Conservation (phyloP, 2,113 vertebrate genomes). For the Chelonoidis abingdonii region DNA sequence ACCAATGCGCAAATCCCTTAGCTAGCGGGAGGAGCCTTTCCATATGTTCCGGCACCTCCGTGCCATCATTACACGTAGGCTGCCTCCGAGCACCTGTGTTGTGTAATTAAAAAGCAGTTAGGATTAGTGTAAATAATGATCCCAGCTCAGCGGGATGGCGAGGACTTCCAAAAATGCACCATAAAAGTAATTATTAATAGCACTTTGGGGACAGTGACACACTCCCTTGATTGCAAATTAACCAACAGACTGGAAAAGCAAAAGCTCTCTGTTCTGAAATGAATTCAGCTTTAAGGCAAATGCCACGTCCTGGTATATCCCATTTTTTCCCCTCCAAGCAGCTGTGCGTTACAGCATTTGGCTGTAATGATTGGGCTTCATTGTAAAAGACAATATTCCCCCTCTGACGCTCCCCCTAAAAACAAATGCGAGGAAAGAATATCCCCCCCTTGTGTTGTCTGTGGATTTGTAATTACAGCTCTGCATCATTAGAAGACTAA, state of each 20-base stretch:
- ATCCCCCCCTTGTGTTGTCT: neutral
- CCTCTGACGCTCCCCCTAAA: neutral
- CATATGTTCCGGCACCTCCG: neutral
- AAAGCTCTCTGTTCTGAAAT: neutral
- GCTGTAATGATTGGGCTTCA: neutral
- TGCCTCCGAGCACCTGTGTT: slow-evolving; percentile 7
- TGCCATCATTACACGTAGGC: neutral
- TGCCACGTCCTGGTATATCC: fast-evolving
- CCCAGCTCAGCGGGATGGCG: neutral
- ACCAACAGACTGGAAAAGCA: neutral
- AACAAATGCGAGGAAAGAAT: neutral
- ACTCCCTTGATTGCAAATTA: neutral
- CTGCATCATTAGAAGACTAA: neutral
- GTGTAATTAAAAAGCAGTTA: slow-evolving; percentile 9
- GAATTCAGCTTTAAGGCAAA: fast-evolving
- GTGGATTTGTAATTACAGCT: neutral
- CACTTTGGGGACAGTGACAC: fast-evolving
- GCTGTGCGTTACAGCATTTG: neutral
- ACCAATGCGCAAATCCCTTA: neutral
- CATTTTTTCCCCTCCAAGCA: neutral
- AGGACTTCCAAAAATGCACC: slow-evolving; percentile 18
- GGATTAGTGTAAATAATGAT: slow-evolving; percentile 28
- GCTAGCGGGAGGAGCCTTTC: neutral
- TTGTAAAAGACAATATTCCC: neutral
- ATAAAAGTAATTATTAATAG: neutral